Base-by-base conservation (phyloP, 2,797 vertebrate species). In the Cottoperca gobio region DNA sequence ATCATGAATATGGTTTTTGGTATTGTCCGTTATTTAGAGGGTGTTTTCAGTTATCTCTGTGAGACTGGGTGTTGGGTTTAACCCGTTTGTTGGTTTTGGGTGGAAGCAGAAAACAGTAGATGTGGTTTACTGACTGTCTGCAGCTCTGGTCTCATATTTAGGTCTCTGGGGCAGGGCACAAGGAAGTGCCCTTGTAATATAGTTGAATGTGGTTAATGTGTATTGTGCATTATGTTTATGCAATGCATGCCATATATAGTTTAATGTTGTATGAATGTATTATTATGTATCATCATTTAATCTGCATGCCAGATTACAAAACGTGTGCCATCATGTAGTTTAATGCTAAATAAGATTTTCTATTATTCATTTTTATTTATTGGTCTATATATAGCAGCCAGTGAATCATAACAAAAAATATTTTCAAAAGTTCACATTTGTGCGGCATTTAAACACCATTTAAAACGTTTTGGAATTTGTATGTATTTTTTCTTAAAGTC, bases 101-200 rank as follows among this genome's bases (percentile, higher is more conserved):
- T 84, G 89, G 85, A 76, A 78, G 46, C 57, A 45, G 46, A 46
- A 45, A 37, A 76, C 59, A 42, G 58, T 54, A 14, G 43, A 73
- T 77, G 77, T 88, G 78, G 86, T 86, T 88, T 28, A 75, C 70
- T 59, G 62, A 55, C 31, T 53, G 73, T 79, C 82, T 84, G 78
- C 65, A 37, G 16, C n/a, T 75, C 50, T 79, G 54, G 85, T 91
- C 92, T 92, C 89, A 86, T 70, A 62, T 78, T 80, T 62, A 82
- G 70, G 33, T 73, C 54, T 35, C n/a, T 23, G 23, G 86, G 87
- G 83, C 0, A 78, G 70, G 61, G 78, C 46, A 64, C 24, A 43
- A 53, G 68, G 50, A 28, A 21, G 42, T 5, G 19, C 54, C 54
- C 35, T 24, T 43, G n/a, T 28, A 43, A 24, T 16, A 10, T 24